Conservation (phyloP, 2,797 vertebrate species). For the Darevskia nairensis region DNA sequence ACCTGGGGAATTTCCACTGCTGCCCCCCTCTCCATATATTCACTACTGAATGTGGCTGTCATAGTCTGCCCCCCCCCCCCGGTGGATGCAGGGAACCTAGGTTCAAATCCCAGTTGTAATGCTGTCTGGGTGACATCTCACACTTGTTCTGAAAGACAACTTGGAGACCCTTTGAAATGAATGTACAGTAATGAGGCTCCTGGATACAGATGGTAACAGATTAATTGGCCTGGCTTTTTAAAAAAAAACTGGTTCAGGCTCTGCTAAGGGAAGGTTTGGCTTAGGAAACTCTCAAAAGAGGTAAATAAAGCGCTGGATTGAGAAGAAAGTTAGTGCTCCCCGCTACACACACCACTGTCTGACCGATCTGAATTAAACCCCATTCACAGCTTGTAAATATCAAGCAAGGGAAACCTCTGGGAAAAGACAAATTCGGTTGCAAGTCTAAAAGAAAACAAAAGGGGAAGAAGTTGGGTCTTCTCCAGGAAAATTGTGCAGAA, state of each 20-base stretch:
- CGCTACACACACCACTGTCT: not conserved
- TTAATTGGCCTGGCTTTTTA: not conserved
- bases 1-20: too few species aligned
- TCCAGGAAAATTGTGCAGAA: slow-evolving; percentile 8
- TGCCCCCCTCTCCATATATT: too few species aligned
- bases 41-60: too few species aligned
- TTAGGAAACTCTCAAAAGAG: slow-evolving; percentile 48
- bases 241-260: slow-evolving; percentile 7
- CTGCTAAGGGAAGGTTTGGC: slow-evolving; percentile 41
- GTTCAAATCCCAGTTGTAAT: too few species aligned
- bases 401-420: slow-evolving; percentile 37
- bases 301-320: not conserved
- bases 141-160: not conserved
- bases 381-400: slow-evolving; percentile 37
- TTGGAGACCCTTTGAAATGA: not conserved
- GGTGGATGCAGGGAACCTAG: too few species aligned
- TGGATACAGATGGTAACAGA: slow-evolving; percentile 41
- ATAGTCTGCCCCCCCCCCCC: too few species aligned
- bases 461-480: slow-evolving; percentile 30
- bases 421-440: slow-evolving; percentile 34
- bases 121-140: not conserved
- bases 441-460: slow-evolving; percentile 43
- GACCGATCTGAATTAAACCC: slow-evolving; percentile 57
- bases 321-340: not conserved
- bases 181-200: not conserved